Evolutionary conservation across 2,797 vertebrate species (phyloP), one percentile per base, ranked within the genome.

Genomic region (Gobionotothen gibberifrons): DNA sequence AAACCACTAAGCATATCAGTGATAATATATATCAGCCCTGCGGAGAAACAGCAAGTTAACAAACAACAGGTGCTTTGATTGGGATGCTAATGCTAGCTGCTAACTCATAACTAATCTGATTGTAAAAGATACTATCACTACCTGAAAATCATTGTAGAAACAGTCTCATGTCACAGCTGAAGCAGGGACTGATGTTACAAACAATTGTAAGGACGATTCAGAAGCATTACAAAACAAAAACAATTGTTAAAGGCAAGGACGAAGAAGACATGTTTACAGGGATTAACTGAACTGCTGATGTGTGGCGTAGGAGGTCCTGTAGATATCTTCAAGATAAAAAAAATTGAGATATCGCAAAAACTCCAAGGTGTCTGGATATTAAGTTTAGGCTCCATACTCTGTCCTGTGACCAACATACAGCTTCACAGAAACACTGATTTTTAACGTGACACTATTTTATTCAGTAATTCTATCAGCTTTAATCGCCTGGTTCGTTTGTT

Each of bases 11-110:
- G 13, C 19, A 39, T 3, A 47, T 13, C n/a, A 22, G 10, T 9
- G 10, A 9, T 2, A 2, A 17, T 9, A 17, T 65, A 9, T 36
- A 36, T 36, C 17, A 16, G 7, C 0, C 19, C 19, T 16, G 22
- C 11, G 39, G 15, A 26, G 17, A 12, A 47, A 67, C 42, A 47
- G 17, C 17, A 12, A n/a, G 22, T n/a, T 21, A 40, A n/a, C 16
- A 26, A 48, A 48, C 0, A 16, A 70, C 55, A 74, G 72, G 72
- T 74, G 66, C 10, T 55, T 15, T 48, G 42, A 44, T 15, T 12
- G 13, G 60, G 39, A 6, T 36, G 32, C 46, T 16, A 11, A 17
- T 47, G 44, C 46, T 48, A 36, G 32, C 39, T 63, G 59, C 15
- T 39, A 12, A 47, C 9, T 9, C 47, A n/a, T 26, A 43, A 19